Conservation (phyloP, 2,113 vertebrate species). For the Cyanoliseus patagonus region DNA sequence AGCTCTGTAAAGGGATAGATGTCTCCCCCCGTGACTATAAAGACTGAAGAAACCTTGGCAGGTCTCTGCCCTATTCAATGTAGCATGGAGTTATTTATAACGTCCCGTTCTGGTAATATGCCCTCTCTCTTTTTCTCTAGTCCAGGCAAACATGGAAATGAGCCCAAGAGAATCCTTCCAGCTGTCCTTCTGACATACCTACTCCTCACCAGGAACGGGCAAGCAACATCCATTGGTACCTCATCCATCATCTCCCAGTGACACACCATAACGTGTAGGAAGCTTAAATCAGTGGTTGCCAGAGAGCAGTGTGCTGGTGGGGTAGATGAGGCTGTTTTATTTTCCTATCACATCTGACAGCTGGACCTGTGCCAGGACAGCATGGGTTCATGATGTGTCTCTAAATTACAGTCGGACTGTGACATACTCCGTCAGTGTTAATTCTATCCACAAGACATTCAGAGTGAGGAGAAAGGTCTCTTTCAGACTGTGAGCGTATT, state of each 20-base stretch:
- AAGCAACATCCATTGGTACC: background rate
- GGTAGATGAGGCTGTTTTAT: background rate
- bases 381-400: background rate
- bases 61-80: background rate
- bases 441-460: background rate
- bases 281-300: background rate
- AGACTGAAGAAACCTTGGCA: background rate
- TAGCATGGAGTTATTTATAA: background rate
- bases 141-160: background rate
- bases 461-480: background rate
- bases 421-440: slow-evolving; percentile 15
- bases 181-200: background rate
- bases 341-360: slow-evolving; percentile 1
- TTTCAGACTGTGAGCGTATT: background rate
- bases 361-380: slow-evolving; percentile 23
- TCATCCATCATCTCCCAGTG: background rate
- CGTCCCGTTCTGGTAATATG: fast-evolving
- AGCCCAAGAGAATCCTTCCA: background rate
- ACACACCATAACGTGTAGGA: fast-evolving
- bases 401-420: background rate
- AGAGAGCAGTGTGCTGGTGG: background rate
- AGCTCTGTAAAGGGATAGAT: background rate
- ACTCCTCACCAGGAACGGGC: fast-evolving
- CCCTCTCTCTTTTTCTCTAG: background rate
- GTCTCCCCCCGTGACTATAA: fast-evolving